Evolutionary conservation across 1,140 invertebrate genomes (phyloP).

Genomic region (Zaprionus davidi): DNA sequence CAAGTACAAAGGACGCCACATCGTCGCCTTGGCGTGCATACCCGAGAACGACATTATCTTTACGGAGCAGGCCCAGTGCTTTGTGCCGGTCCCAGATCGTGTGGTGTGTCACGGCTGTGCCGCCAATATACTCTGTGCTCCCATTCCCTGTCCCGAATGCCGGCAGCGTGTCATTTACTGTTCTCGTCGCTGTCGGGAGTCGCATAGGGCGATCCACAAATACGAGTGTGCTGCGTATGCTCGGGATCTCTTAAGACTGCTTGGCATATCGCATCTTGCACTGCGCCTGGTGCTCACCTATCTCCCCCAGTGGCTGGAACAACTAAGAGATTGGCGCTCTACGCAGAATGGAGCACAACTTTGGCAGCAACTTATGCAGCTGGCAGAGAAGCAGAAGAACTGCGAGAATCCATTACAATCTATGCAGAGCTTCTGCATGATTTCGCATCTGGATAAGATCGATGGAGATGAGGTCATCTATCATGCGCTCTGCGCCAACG

Average conservation of each 20-base stretch:
- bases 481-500: conserved; percentile 58
- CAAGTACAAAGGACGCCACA: conserved; percentile 44
- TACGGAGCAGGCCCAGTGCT: conserved; percentile 51
- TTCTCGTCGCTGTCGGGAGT: conserved; percentile 56
- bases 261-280: conserved; percentile 68
- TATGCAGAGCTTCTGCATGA: conserved; percentile 55
- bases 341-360: conserved; percentile 7
- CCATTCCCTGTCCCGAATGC: conserved; percentile 66
- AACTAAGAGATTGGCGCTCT: conserved; percentile 9
- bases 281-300: conserved; percentile 57
- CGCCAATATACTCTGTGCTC: conserved; percentile 56
- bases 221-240: conserved; percentile 62
- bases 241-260: conserved; percentile 40
- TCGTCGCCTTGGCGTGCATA: conserved; percentile 51
- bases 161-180: conserved; percentile 69
- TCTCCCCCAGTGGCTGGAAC: conserved; percentile 38
- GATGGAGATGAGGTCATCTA: conserved; percentile 47
- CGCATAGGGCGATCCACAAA: conserved; percentile 43
- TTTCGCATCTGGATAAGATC: conserved; percentile 52
- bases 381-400: not conserved
- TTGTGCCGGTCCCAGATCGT: conserved; percentile 58
- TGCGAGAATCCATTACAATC: conserved; percentile 19
- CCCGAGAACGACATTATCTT: conserved; percentile 50
- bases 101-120: conserved; percentile 72
- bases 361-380: conserved; percentile 44